A percentile compares a stretch with the other conserved stretches of the same genome.
Conservation (phyloP, 1,140 invertebrate species). For the Eufriesea mexicana region DNA sequence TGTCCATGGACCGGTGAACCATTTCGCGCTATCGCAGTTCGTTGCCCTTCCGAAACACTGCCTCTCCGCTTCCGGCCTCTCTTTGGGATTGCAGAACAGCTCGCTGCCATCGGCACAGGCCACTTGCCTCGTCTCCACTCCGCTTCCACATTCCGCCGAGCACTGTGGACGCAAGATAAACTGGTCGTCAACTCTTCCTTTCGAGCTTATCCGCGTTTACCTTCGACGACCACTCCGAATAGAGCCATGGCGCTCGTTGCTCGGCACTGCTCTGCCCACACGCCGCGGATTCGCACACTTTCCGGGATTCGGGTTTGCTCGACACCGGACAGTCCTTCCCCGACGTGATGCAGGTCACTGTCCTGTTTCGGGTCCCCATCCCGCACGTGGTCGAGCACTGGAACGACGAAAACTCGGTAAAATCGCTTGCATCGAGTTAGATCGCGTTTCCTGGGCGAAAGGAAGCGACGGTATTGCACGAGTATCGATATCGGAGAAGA, state of each 20-base stretch:
- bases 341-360: constrained; percentile 75
- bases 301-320: constrained; percentile 70
- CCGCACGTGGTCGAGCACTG: constrained; percentile 77
- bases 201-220: constrained; percentile 53
- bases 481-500: background rate
- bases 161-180: constrained; percentile 63
- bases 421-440: background rate
- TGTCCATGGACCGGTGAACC: constrained; percentile 88
- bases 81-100: constrained; percentile 80
- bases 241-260: constrained; percentile 69
- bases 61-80: constrained; percentile 84
- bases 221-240: constrained; percentile 76
- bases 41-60: constrained; percentile 84
- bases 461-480: background rate
- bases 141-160: constrained; percentile 72
- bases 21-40: constrained; percentile 84
- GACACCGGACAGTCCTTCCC: constrained; percentile 67
- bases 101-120: constrained; percentile 81
- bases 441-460: background rate
- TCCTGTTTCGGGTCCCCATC: constrained; percentile 71
- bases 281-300: constrained; percentile 66
- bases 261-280: constrained; percentile 55
- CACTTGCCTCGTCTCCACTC: constrained; percentile 79
- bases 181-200: too few relatives aligned
- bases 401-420: background rate